phyloP scores from a whole-genome alignment of 2,797 vertebrate species.

The Emys orbicularis region DNA sequence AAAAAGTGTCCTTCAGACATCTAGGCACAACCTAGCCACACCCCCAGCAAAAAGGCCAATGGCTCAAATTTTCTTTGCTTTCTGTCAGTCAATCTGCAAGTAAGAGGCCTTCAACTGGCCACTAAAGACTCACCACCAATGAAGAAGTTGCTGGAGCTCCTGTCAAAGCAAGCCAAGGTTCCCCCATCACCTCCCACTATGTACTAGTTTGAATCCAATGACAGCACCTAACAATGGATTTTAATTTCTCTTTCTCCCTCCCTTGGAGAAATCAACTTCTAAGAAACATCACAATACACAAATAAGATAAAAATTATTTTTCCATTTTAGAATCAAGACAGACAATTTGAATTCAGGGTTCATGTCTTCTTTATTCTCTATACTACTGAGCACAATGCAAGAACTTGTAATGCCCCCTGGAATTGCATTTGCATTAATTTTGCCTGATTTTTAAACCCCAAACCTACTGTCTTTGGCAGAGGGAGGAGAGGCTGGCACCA shows the following conservation, averaged over 20 bases:
- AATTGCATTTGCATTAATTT: background rate
- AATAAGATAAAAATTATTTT: background rate
- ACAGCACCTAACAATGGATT: too few species aligned
- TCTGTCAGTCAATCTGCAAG: background rate
- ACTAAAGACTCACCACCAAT: background rate
- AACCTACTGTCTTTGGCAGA: background rate
- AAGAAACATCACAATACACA: background rate
- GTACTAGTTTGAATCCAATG: background rate
- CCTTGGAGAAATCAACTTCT: background rate
- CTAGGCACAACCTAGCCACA: background rate
- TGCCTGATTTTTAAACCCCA: background rate
- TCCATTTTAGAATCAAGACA: background rate
- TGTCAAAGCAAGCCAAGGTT: background rate
- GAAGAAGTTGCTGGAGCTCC: background rate
- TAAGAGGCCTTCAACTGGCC: background rate
- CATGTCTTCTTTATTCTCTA: too few species aligned
- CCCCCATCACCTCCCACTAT: background rate
- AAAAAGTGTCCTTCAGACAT: background rate
- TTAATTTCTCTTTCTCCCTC: too few species aligned
- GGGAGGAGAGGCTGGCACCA: background rate
- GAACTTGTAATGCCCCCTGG: background rate
- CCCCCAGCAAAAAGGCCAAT: background rate
- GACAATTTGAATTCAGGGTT: background rate
- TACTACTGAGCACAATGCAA: too few species aligned
- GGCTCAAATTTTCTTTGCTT: background rate